A percentile compares a stretch with the other conserved stretches of the same genome.
phyloP scores from a whole-genome alignment of 2,888 invertebrate genomes.

The Dastarcus helophoroides region DNA sequence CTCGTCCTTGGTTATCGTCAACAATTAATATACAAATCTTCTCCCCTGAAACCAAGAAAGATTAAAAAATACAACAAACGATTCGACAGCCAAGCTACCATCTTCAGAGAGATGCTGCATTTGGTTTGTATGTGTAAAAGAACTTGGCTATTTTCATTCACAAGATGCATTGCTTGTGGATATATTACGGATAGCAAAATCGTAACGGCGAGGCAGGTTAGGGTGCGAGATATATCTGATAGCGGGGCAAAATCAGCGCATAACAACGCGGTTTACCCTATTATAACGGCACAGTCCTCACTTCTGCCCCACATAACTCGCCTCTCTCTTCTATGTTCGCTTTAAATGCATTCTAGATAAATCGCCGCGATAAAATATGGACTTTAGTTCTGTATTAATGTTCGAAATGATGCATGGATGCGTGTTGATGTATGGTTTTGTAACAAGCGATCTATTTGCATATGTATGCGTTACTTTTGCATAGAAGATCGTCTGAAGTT shows the following conservation, averaged over 20 bases:
- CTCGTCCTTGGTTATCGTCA: too few relatives aligned
- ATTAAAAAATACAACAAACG: too few relatives aligned
- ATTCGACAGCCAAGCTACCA: too few relatives aligned
- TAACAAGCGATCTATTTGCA: constrained; percentile 30
- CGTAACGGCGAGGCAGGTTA: constrained; percentile 26
- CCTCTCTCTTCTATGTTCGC: constrained; percentile 23
- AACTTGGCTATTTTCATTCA: too few relatives aligned
- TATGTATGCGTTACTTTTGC: too few relatives aligned
- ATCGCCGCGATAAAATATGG: constrained; percentile 37
- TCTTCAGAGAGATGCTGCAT: too few relatives aligned
- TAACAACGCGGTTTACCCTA: constrained; percentile 40
- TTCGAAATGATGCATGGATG: constrained; percentile 29
- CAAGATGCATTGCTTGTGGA: too few relatives aligned
- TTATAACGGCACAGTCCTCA: constrained; percentile 30
- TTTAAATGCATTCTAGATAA: constrained; percentile 37
- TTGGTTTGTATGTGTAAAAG: too few relatives aligned
- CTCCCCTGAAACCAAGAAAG: too few relatives aligned
- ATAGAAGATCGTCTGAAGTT: too few relatives aligned
- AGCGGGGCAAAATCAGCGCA: constrained; percentile 38
- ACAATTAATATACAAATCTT: too few relatives aligned
- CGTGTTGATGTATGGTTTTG: constrained; percentile 28
- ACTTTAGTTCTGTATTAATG: constrained; percentile 35
- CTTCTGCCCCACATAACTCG: constrained; percentile 20
- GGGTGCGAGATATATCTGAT: constrained; percentile 35
- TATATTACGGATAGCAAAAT: too few relatives aligned